A percentile compares a stretch with the other conserved stretches of the same genome.
Conservation (phyloP, 2,797 vertebrate species). For the Hipposideros larvatus region DNA sequence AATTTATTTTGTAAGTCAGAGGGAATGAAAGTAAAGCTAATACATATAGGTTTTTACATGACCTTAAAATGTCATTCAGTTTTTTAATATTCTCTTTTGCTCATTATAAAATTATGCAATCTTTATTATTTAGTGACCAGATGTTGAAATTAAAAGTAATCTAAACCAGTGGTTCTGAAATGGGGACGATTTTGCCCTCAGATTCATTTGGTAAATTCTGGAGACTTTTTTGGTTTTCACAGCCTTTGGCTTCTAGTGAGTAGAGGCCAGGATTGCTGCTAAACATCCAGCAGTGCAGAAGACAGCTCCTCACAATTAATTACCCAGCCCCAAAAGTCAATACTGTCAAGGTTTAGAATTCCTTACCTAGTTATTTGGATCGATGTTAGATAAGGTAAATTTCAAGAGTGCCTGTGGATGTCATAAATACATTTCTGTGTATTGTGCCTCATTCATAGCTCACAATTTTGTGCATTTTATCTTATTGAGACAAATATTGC, state of each 20-base stretch:
- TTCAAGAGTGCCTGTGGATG: background rate
- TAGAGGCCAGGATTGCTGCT: background rate
- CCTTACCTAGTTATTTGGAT: constrained; percentile 35
- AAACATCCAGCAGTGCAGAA: background rate
- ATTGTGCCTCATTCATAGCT: constrained; percentile 24
- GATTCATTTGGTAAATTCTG: background rate
- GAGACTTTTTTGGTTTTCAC: background rate
- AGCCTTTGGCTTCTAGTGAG: background rate
- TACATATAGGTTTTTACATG: background rate
- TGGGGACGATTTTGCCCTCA: background rate
- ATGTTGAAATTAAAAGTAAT: constrained; percentile 47
- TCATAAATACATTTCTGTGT: constrained; percentile 48
- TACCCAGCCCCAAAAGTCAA: background rate
- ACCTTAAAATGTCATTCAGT: background rate
- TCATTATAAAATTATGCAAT: background rate
- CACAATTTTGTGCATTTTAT: constrained; percentile 56
- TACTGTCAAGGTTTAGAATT: background rate
- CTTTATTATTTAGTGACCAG: constrained; percentile 4
- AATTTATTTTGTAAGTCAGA: constrained; percentile 39
- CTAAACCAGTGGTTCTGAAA: background rate
- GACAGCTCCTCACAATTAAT: constrained; percentile 19
- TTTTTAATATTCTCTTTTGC: constrained; percentile 42
- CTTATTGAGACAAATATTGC: constrained; percentile 21
- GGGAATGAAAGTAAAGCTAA: constrained; percentile 35
- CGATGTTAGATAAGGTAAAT: background rate